Percentiles rank a stretch among this genome's conserved stretches.
These are phyloP conservation scores for Porites evermanni DNA, from an alignment of 92 coral and sea anemone species.

Conservation along the genomic window DNA sequence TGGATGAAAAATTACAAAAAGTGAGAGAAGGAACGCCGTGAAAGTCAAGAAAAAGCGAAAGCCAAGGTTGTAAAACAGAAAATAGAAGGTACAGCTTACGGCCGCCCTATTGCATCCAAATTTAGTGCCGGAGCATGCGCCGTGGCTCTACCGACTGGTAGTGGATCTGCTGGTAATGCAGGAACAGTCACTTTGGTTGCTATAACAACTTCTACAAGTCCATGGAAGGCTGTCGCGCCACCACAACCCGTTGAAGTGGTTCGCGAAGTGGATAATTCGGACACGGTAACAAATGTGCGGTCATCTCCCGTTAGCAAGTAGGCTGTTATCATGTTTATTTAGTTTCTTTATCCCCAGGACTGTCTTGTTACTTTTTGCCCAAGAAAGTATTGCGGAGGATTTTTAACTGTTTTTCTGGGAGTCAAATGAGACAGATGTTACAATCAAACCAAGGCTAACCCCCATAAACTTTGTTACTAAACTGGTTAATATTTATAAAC, in stretches of 20 bases:
- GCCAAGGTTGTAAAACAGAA: not conserved
- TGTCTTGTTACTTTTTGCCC: too few relatives aligned
- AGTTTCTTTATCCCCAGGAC: not conserved
- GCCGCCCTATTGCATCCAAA: slow-evolving; percentile 45
- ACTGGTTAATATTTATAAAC: too few relatives aligned
- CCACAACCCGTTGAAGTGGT: slow-evolving; percentile 1
- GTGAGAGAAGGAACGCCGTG: slow-evolving; percentile 36
- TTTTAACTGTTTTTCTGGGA: too few relatives aligned
- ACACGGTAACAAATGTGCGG: not conserved
- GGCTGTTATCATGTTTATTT: not conserved
- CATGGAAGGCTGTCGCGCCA: slow-evolving; percentile 33
- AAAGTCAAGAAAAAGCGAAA: slow-evolving; percentile 23
- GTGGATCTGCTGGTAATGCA: slow-evolving; percentile 7
- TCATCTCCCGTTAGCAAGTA: slow-evolving; percentile 19
- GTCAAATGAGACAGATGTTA: too few relatives aligned
- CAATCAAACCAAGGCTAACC: too few relatives aligned
- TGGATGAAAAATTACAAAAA: slow-evolving; percentile 58
- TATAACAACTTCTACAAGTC: slow-evolving; percentile 16
- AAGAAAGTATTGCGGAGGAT: too few relatives aligned
- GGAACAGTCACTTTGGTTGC: slow-evolving; percentile 40
- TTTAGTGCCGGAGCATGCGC: slow-evolving; percentile 4
- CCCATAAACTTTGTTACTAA: too few relatives aligned
- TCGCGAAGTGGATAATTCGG: not conserved
- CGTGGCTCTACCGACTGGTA: slow-evolving; percentile 23
- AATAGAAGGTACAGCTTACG: slow-evolving; percentile 21